A percentile compares a stretch with the other conserved stretches of the same genome.
phyloP scores from a whole-genome alignment of 1,140 invertebrate genomes.

The Conus betulinus region DNA sequence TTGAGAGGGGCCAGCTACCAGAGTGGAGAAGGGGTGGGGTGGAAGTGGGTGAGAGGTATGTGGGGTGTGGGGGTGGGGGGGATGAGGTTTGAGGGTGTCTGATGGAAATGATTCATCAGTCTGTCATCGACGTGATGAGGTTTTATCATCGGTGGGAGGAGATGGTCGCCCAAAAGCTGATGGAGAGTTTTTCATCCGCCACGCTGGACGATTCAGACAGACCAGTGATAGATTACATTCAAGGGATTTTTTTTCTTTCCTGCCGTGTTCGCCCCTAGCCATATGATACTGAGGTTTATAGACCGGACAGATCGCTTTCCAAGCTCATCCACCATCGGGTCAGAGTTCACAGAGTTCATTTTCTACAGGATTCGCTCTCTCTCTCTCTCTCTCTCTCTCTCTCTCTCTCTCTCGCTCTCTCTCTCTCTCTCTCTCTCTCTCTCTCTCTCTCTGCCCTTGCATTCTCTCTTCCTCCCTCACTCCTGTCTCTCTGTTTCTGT shows the following conservation, averaged over 20 bases:
- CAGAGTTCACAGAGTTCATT: too few species aligned
- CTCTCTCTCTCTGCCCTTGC: not conserved
- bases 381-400: not conserved
- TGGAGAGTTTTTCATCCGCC: not conserved
- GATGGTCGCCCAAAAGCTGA: not conserved
- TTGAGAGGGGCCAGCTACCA: not conserved
- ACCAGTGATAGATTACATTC: not conserved
- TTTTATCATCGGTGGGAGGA: not conserved
- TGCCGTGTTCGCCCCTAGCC: too few species aligned
- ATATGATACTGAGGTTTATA: too few species aligned
- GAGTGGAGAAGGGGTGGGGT: not conserved
- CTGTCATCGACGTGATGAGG: conserved; percentile 1
- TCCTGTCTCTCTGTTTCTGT: too few species aligned
- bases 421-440: not conserved
- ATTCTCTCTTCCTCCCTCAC: not conserved
- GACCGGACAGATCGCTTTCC: too few species aligned
- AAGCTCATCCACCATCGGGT: too few species aligned
- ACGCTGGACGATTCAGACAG: not conserved
- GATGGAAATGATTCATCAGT: conserved; percentile 3
- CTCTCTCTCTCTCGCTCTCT: not conserved
- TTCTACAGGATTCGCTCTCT: too few species aligned
- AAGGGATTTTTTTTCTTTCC: not conserved
- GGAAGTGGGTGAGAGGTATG: not conserved
- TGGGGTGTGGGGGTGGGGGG: not conserved
- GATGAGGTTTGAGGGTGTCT: not conserved